phyloP scores from a whole-genome alignment of 2,888 invertebrate genomes.

The Ischnura elegans region DNA sequence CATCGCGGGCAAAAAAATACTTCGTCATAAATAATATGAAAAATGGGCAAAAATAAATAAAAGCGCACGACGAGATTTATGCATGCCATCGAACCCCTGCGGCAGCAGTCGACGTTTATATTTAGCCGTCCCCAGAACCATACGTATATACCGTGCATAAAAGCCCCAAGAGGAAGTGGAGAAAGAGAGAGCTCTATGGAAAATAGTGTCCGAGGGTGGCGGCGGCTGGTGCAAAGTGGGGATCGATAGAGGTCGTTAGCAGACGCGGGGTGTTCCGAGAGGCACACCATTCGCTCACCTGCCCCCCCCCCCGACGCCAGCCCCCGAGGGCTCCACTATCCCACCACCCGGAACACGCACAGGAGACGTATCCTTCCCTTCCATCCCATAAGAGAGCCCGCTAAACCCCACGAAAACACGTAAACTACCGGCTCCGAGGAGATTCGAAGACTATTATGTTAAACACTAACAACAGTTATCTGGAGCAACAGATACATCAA shows the following conservation, averaged over 20 bases:
- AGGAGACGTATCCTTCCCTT: background rate
- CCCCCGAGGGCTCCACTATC: background rate
- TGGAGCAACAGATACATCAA: too few species aligned
- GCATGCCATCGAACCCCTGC: background rate
- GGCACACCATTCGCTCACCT: conserved; percentile 22
- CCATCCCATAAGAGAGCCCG: background rate
- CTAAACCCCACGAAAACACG: background rate
- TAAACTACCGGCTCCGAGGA: background rate
- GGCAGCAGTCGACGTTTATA: background rate
- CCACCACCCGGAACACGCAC: background rate
- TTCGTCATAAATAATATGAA: background rate
- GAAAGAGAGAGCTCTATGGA: conserved; percentile 42
- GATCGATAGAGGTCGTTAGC: conserved; percentile 63
- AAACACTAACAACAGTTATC: too few species aligned
- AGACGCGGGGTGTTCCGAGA: conserved; percentile 28
- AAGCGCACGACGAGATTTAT: background rate
- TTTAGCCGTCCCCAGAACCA: background rate
- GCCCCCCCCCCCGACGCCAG: background rate
- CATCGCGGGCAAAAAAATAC: background rate
- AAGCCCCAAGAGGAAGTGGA: background rate
- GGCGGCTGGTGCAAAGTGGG: conserved; percentile 59
- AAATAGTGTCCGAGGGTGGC: conserved; percentile 51
- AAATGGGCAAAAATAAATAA: background rate
- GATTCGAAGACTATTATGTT: too few species aligned
- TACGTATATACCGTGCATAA: background rate